phyloP scores from a whole-genome alignment of 2,797 vertebrate genomes.

The Muraenolepis orangiensis region DNA sequence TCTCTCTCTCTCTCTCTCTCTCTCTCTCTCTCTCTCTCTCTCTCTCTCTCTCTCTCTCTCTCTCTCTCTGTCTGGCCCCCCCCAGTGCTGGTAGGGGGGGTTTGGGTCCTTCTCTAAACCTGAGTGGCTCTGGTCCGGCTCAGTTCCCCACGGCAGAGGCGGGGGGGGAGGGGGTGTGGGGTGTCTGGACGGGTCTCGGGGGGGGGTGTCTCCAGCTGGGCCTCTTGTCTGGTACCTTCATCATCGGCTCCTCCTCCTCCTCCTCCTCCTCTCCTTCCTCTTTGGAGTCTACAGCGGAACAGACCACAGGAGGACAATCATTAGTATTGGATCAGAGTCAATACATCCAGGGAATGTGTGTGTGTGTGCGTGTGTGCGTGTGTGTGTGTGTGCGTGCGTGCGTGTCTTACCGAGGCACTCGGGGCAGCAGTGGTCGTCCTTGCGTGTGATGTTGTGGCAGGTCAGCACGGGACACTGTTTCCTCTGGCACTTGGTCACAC shows the following conservation, averaged over 20 bases:
- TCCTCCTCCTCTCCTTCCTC: constrained; percentile 57
- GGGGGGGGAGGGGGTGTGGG: constrained; percentile 41
- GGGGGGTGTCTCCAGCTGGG: constrained; percentile 52
- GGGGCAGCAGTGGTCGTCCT: constrained; percentile 82
- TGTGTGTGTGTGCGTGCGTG: not conserved
- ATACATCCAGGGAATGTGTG: not conserved
- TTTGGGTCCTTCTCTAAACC: too few species aligned
- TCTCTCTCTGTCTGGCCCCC: too few species aligned
- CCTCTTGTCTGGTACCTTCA: constrained; percentile 61
- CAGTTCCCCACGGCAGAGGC: constrained; percentile 53
- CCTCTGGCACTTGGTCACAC: constrained; percentile 90
- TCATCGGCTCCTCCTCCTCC: constrained; percentile 47
- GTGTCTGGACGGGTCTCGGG: not conserved
- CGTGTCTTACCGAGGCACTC: constrained; percentile 81
- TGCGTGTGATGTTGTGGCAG: constrained; percentile 72
- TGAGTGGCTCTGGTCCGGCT: too few species aligned
- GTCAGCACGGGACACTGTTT: constrained; percentile 81
- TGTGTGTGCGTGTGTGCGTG: not conserved
- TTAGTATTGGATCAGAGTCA: not conserved
- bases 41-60: too few species aligned
- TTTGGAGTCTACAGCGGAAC: constrained; percentile 37
- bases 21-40: too few species aligned
- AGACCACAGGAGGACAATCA: not conserved
- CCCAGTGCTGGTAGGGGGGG: too few species aligned
- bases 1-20: too few species aligned